Evolutionary conservation across 35 echinoderm and acorn worm genomes (phyloP), one percentile per base, ranked within the genome.

Genomic region (Anneissia japonica): DNA sequence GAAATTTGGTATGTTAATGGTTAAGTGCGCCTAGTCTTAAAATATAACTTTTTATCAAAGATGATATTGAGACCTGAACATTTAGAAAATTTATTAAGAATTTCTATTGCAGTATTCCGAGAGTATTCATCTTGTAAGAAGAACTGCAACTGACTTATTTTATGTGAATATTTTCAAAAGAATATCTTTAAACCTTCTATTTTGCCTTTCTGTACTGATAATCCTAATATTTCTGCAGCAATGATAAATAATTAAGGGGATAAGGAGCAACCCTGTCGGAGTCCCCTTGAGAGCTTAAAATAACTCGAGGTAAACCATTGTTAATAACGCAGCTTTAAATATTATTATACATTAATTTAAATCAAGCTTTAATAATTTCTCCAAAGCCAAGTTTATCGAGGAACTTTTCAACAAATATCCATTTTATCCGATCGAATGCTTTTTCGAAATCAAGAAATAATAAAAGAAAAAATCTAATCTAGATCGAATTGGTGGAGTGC

Each of bases 391-490:
- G 79, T 31, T 72, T 79, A 0, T 35, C 77, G 0, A 84, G 32
- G 21, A 73, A 43, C 72, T 77, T 79, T 34, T 79, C 34, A 46
- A 90, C 28, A 36, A 84, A 90, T n/a, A 37, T 46, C 82, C 82
- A 90, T 38, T 84, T 82, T 37, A 90, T 31, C 46, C 46, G 76
- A 77, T 84, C 81, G 51, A 90, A 90, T 29, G 88, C 88, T 45
- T 90, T 90, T 72, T 80, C 36, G 41, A 90, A 90, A 90, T 92
- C 84, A 86, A 82, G 37, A 31, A 92, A 83, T 79, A 91, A 45
- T 45, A 45, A 45, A n/a, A n/a, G n/a, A n/a, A n/a, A n/a, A n/a
- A n/a, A n/a, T n/a, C n/a, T n/a, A n/a, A n/a, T n/a, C n/a, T n/a
- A n/a, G n/a, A n/a, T n/a, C n/a, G n/a, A n/a, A n/a, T n/a, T n/a